Conservation (phyloP, 2,888 invertebrate species). For the Conistra vaccinii region DNA sequence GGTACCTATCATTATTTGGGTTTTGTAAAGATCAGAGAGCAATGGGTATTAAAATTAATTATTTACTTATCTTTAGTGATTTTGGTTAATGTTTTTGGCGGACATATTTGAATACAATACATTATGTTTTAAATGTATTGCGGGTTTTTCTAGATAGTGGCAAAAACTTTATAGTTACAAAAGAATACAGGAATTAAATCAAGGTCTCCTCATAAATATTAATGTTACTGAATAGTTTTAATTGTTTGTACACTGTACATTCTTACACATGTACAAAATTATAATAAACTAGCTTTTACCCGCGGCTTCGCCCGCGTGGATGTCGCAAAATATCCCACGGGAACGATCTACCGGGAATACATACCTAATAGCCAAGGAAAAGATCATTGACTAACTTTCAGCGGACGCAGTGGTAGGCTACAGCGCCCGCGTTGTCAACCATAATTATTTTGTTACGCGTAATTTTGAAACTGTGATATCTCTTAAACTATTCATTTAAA, state of each 20-base stretch:
- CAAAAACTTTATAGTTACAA: neutral
- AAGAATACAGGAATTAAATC: constrained; percentile 2
- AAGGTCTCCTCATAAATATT: neutral
- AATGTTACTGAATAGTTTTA: neutral
- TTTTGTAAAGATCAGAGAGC: constrained; percentile 31
- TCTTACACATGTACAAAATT: neutral
- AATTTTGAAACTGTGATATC: too few species aligned
- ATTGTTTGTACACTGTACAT: neutral
- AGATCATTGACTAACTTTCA: too few species aligned
- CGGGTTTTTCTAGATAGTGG: neutral
- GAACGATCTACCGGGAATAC: too few species aligned
- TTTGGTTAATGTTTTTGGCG: constrained; percentile 5
- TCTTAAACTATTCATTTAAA: too few species aligned
- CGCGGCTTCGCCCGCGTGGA: too few species aligned
- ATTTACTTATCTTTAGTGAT: constrained; percentile 4
- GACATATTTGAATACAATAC: constrained; percentile 3
- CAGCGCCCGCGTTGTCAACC: too few species aligned
- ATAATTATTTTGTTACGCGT: too few species aligned
- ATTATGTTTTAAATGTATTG: neutral
- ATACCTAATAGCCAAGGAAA: too few species aligned
- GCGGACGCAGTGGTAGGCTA: too few species aligned
- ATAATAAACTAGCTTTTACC: too few species aligned
- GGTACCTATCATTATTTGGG: constrained; percentile 22
- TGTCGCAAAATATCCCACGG: too few species aligned
- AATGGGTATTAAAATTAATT: neutral